phyloP scores from a whole-genome alignment of 1,140 invertebrate species.

The Drosophila erecta region DNA sequence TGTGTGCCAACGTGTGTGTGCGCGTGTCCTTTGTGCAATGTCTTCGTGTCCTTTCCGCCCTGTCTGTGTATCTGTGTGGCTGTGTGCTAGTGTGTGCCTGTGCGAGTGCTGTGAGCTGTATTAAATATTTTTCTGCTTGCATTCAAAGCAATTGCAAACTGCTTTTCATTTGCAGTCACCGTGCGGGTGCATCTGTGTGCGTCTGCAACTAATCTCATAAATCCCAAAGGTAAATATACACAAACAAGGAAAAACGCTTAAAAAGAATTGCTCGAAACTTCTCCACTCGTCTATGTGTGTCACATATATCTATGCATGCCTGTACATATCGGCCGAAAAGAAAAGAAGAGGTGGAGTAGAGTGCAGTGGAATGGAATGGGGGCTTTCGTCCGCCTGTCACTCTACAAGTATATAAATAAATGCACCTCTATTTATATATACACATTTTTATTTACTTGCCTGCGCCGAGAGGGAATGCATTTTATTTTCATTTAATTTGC shows the following conservation, averaged over 20 bases:
- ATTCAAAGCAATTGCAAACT: conserved; percentile 68
- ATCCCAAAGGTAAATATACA: conserved; percentile 80
- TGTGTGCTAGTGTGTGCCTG: conserved; percentile 2
- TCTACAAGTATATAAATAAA: conserved; percentile 33
- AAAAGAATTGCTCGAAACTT: conserved; percentile 78
- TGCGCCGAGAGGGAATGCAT: conserved; percentile 43
- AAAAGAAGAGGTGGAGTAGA: background rate
- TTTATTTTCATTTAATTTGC: conserved; percentile 78
- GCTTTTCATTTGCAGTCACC: conserved; percentile 73
- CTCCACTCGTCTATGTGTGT: conserved; percentile 38
- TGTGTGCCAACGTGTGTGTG: conserved; percentile 1
- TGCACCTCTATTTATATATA: conserved; percentile 18
- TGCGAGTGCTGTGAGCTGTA: conserved; percentile 64
- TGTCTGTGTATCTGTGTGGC: conserved; percentile 9
- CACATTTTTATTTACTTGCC: conserved; percentile 21
- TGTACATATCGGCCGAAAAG: conserved; percentile 1
- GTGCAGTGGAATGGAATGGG: background rate
- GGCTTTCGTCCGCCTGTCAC: conserved; percentile 30
- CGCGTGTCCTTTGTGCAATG: conserved; percentile 55
- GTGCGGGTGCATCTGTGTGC: conserved; percentile 29
- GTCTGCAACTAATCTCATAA: conserved; percentile 78
- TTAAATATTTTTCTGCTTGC: conserved; percentile 73
- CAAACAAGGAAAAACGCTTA: conserved; percentile 76
- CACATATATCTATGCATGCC: conserved; percentile 24
- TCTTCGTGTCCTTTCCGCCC: conserved; percentile 39